These are phyloP conservation scores for Tetranychus piercei DNA, from an alignment of 2,888 invertebrate genomes.

Conservation along the genomic window DNA sequence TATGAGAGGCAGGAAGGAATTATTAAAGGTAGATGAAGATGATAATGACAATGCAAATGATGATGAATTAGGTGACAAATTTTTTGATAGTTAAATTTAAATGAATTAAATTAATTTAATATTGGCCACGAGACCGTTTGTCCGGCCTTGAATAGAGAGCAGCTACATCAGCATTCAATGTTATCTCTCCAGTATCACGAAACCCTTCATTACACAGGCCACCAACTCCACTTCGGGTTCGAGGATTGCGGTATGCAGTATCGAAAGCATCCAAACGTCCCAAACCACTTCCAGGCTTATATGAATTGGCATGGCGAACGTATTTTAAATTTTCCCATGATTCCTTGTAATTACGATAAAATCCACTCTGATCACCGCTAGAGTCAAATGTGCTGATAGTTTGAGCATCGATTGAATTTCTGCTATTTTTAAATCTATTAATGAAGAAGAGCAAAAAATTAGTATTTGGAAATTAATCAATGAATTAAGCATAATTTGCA, in stretches of 20 bases:
- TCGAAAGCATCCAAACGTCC: slow-evolving; percentile 9
- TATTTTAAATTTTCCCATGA: slow-evolving; percentile 66
- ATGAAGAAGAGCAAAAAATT: slow-evolving; percentile 2
- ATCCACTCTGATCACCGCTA: slow-evolving; percentile 39
- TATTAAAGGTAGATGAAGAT: neutral
- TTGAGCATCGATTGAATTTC: slow-evolving; percentile 22
- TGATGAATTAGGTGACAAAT: too few relatives aligned
- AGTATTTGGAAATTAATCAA: neutral
- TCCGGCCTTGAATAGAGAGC: slow-evolving; percentile 20
- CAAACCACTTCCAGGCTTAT: slow-evolving; percentile 15
- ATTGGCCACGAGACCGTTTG: slow-evolving; percentile 9
- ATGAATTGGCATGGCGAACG: slow-evolving; percentile 23
- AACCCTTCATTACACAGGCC: slow-evolving; percentile 19
- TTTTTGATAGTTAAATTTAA: neutral
- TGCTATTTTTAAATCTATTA: slow-evolving; percentile 20
- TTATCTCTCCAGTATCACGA: slow-evolving; percentile 22
- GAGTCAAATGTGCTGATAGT: slow-evolving; percentile 23
- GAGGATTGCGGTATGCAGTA: neutral
- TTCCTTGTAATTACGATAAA: slow-evolving; percentile 71
- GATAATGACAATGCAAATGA: neutral
- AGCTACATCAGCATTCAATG: slow-evolving; percentile 21
- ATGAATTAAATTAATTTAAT: neutral
- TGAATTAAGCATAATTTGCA: neutral
- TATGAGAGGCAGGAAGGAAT: neutral
- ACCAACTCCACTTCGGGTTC: neutral